phyloP scores from a whole-genome alignment of 2,113 vertebrate species.

The Glaucidium brasilianum region DNA sequence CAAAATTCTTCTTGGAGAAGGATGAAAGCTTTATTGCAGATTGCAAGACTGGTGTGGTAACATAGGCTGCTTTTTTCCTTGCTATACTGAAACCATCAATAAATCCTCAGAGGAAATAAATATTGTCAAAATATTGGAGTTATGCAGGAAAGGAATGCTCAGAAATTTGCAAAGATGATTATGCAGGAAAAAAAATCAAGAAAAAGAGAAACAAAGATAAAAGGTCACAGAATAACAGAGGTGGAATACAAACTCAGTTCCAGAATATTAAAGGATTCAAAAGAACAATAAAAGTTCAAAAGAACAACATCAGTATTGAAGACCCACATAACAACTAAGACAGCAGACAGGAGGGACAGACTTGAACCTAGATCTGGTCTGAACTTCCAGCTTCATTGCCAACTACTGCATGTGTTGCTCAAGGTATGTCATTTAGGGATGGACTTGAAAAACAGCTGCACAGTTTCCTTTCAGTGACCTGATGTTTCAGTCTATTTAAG shows the following conservation, averaged over 20 bases:
- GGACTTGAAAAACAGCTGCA: not conserved
- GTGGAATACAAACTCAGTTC: not conserved
- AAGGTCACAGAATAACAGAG: not conserved
- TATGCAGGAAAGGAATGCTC: not conserved
- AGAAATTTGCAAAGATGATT: not conserved
- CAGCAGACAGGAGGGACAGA: not conserved
- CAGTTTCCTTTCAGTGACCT: not conserved
- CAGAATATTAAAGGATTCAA: not conserved
- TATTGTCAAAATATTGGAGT: conserved; percentile 35
- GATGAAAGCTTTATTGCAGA: not conserved
- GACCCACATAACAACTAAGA: not conserved
- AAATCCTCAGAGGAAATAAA: conserved; percentile 18
- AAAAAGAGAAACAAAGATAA: not conserved
- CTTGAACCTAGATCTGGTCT: not conserved
- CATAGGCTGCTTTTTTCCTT: not conserved
- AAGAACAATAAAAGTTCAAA: not conserved
- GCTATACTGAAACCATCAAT: not conserved
- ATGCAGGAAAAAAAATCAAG: not conserved
- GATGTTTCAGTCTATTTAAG: not conserved
- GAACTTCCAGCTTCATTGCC: not conserved
- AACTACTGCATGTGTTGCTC: not conserved
- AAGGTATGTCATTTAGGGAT: too few relatives aligned
- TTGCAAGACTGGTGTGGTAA: not conserved
- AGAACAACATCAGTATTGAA: not conserved
- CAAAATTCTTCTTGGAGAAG: not conserved